These are phyloP conservation scores for Babyrousa celebensis DNA, from an alignment of 2,797 vertebrate genomes.

Conservation along the genomic window DNA sequence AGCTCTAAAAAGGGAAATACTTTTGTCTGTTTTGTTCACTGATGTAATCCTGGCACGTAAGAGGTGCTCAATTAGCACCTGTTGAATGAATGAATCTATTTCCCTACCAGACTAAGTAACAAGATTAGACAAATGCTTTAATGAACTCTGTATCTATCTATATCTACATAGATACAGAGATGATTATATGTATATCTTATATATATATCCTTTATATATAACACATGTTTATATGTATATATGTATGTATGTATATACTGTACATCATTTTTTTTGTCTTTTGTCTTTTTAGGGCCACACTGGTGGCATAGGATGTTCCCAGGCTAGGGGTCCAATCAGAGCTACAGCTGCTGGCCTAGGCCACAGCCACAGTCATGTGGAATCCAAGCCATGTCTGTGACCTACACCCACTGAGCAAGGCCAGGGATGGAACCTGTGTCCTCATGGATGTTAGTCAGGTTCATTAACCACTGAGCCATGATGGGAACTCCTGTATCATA, in stretches of 20 bases:
- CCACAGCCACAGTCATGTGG: too few species aligned
- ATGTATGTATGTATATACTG: not conserved
- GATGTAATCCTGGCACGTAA: not conserved
- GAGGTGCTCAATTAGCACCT: slow-evolving; percentile 30
- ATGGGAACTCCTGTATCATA: too few species aligned
- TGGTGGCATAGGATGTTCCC: too few species aligned
- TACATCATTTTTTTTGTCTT: not conserved
- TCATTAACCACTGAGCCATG: too few species aligned
- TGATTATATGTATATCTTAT: not conserved
- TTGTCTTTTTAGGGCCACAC: too few species aligned
- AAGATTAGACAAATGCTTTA: not conserved
- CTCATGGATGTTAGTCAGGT: too few species aligned
- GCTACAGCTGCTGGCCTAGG: too few species aligned
- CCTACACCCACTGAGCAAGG: too few species aligned
- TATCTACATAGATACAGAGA: not conserved
- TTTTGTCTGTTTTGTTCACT: not conserved
- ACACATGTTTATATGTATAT: not conserved
- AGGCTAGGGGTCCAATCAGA: too few species aligned
- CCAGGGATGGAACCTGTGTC: too few species aligned
- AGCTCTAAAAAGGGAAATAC: slow-evolving; percentile 9
- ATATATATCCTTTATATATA: not conserved
- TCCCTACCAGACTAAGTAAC: not conserved
- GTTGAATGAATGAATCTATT: slow-evolving; percentile 30
- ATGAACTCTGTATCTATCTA: not conserved
- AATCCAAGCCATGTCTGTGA: too few species aligned